A percentile compares a stretch with the other conserved stretches of the same genome.
phyloP scores from a whole-genome alignment of 2,113 vertebrate species.

The Tachysurus vachellii region DNA sequence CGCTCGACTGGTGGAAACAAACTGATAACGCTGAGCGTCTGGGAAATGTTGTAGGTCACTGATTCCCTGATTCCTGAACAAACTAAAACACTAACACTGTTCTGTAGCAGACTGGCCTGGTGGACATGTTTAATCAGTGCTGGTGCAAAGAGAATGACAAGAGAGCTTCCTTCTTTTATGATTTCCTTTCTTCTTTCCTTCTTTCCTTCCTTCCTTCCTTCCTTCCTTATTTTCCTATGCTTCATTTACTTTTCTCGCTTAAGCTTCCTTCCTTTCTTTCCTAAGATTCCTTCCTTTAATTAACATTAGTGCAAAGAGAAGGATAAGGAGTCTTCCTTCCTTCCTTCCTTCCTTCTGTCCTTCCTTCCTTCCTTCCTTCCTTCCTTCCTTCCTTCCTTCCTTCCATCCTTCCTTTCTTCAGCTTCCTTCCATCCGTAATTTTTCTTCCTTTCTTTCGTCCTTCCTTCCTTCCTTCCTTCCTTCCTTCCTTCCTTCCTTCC shows the following conservation, averaged over 20 bases:
- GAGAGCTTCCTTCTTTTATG: background rate
- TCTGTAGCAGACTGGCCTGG: background rate
- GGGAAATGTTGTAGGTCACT: constrained; percentile 44
- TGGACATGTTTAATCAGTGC: constrained; percentile 35
- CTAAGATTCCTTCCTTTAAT: too few species aligned
- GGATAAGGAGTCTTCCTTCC: too few species aligned
- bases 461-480: too few species aligned
- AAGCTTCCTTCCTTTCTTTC: too few species aligned
- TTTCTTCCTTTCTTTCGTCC: too few species aligned
- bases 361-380: too few species aligned
- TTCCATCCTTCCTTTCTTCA: too few species aligned
- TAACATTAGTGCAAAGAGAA: too few species aligned
- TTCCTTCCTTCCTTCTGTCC: too few species aligned
- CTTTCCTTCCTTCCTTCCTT: background rate
- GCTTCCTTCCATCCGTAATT: too few species aligned
- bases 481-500: too few species aligned
- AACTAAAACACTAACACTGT: constrained; percentile 26
- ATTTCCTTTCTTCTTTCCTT: background rate
- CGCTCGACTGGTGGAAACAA: constrained; percentile 23
- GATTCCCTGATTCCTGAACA: constrained; percentile 36
- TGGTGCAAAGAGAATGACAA: background rate
- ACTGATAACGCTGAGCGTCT: constrained; percentile 48
- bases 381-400: too few species aligned
- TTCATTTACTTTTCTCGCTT: background rate
- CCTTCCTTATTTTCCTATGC: background rate